Base-by-base conservation (phyloP, 2,113 vertebrate species). In the Epinephelus lanceolatus region DNA sequence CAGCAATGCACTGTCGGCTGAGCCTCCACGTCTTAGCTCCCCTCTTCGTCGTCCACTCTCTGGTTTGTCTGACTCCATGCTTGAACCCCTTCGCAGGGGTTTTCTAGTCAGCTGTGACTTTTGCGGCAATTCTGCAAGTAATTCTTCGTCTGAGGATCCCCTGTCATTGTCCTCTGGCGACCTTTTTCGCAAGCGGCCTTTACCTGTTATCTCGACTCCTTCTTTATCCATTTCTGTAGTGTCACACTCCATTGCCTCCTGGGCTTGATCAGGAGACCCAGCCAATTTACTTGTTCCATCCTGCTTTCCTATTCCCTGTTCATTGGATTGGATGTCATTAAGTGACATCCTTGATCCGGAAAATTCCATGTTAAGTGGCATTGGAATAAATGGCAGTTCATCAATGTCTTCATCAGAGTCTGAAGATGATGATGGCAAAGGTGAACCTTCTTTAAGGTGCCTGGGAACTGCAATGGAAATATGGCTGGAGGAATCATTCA, bases 381-480 rank as follows among this genome's bases (percentile, higher is more conserved):
- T 97, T 13, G 98, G 98, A 75, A 99, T 97, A 8, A 97, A 97
- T 0, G 98, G 98, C 75, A 98, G 90, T 88, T 99, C 98, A 18
- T 98, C 97, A 56, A 99, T 95, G 61, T 99, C 98, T 0, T 99
- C 98, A 0, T 99, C 98, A 0, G 98, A 99, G 89, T 99, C 98
- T 0, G 98, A 99, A 62, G 98, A 99, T 1, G 98, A 99, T 0
- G 98, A 99, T 15, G 97, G 95, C 0, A 96, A 95, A 0, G 97
- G 96, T 0, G 96, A 96, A 17, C 91, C 91, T 61, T 97, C 97
- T 78, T 96, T 97, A 13, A 96, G 95, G 85, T 98, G 96, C 63
- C 96, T 95, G 59, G 98, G 97, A 77, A 98, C 95, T 0, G 98
- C 97, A 0, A 99, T 98, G 89, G 97, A 99, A 70, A 97, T 96